Percentiles rank a stretch among this genome's conserved stretches.
These are phyloP conservation scores for Leptinotarsa lineolata DNA, from an alignment of 1,140 invertebrate genomes.

Conservation along the genomic window DNA sequence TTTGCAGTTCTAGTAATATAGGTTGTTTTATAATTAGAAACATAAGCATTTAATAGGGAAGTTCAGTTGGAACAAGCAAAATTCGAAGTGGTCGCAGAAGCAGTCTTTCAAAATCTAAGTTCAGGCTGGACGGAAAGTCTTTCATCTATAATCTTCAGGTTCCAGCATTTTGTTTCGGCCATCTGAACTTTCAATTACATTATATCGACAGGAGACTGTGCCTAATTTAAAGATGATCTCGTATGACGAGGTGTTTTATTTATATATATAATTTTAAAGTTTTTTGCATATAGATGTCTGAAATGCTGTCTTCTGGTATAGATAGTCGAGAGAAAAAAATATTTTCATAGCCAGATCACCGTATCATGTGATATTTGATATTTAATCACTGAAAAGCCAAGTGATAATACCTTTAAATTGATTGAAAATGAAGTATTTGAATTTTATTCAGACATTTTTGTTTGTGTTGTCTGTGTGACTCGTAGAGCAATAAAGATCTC, in stretches of 20 bases:
- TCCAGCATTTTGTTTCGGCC: background rate
- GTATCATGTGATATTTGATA: conserved; percentile 18
- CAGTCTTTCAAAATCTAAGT: too few relatives aligned
- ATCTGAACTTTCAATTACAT: background rate
- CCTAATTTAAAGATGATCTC: conserved; percentile 52
- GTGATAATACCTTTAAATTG: conserved; percentile 1
- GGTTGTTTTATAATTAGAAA: conserved; percentile 45
- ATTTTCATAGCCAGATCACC: conserved; percentile 19
- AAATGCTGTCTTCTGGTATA: conserved; percentile 11
- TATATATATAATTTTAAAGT: conserved; percentile 14
- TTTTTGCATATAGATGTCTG: conserved; percentile 21
- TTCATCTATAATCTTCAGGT: too few relatives aligned
- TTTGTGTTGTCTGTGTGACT: background rate
- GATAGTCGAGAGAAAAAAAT: conserved; percentile 9
- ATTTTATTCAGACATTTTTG: conserved; percentile 4
- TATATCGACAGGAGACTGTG: conserved; percentile 50
- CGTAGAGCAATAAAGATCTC: conserved; percentile 5
- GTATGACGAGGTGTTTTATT: conserved; percentile 18
- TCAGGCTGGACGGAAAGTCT: too few relatives aligned
- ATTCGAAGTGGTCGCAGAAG: background rate
- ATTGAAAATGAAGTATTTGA: conserved; percentile 4
- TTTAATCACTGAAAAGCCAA: background rate
- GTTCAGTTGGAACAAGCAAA: background rate
- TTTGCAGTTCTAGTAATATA: conserved; percentile 51
- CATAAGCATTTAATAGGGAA: conserved; percentile 47